Base-by-base conservation (phyloP, 2,888 invertebrate species). In the Morpho achilles region DNA sequence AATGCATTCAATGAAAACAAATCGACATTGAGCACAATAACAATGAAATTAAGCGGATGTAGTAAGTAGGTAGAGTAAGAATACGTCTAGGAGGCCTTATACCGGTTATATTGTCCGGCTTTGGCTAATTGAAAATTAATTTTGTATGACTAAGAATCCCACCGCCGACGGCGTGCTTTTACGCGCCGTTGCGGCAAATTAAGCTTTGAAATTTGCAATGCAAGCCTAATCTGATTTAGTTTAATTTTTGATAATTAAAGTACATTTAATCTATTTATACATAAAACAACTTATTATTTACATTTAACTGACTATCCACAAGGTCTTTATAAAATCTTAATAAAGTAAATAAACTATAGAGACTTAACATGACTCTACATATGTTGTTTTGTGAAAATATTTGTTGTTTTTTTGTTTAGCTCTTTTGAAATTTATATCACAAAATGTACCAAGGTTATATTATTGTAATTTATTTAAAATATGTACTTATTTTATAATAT, bases 1-100 rank as follows among this genome's bases (percentile, higher is more conserved):
- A 89, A 84, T 87, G 83, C 84, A 84, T 86, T 87, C 84, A 87
- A 87, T 89, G 84, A 88, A 89, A 87, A 87, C 84, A 85, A 85
- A 83, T 82, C 77, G 69, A 79, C 72, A 75, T 73, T 72, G 68
- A 68, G 56, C 62, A 61, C 69, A 69, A 67, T 69, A 68, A 65
- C 63, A 70, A 72, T 68, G 67, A 67, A 63, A 68, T 64, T 62
- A 67, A 66, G 66, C 63, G 68, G 65, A 69, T 66, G 66, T 72
- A 69, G 67, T 71, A 69, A 70, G 59, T 60, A 63, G 59, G 61
- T 58, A 62, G 53, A 64, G 60, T 66, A 66, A 60, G 61, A 65
- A 69, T 71, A 74, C 65, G 67, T 64, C 59, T 68, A 62, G 64
- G 61, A 67, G 71, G 69, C 69, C 71, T 32, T 73, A 73, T 75